Evolutionary conservation across 2,113 vertebrate species (phyloP).

Genomic region (Alligator mississippiensis): DNA sequence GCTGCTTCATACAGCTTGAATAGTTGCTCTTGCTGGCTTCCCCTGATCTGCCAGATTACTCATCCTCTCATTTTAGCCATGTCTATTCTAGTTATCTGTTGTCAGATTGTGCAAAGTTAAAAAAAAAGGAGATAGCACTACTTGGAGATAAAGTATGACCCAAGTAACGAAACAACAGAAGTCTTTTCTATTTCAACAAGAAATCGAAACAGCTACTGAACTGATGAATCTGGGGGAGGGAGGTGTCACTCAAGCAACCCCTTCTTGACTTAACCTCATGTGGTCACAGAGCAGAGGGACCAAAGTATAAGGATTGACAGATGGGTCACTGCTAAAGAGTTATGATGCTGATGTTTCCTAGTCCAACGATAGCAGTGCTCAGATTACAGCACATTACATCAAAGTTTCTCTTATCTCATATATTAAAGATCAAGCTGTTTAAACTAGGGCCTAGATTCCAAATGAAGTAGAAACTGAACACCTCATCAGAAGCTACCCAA

Average conservation of each 20-base stretch:
- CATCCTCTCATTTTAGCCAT: too few relatives aligned
- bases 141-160: background rate
- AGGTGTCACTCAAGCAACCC: background rate
- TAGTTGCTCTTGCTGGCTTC: background rate
- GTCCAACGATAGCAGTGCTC: conserved; percentile 18
- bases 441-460: conserved; percentile 5
- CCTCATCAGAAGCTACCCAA: background rate
- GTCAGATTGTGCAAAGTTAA: too few relatives aligned
- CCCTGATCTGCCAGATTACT: background rate
- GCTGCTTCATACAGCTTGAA: background rate
- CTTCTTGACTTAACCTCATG: background rate
- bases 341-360: conserved; percentile 36
- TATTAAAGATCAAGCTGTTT: conserved; percentile 11
- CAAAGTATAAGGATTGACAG: conserved; percentile 51
- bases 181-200: background rate
- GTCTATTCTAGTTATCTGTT: too few relatives aligned
- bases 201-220: background rate
- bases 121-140: background rate
- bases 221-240: background rate
- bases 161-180: background rate
- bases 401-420: conserved; percentile 39
- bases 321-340: conserved; percentile 34
- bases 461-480: conserved; percentile 1
- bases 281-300: background rate
- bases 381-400: background rate